Percentiles rank a stretch among this genome's conserved stretches.
Evolutionary conservation across 2,888 invertebrate species (phyloP).

Genomic region (Schizotus pectinicornis): DNA sequence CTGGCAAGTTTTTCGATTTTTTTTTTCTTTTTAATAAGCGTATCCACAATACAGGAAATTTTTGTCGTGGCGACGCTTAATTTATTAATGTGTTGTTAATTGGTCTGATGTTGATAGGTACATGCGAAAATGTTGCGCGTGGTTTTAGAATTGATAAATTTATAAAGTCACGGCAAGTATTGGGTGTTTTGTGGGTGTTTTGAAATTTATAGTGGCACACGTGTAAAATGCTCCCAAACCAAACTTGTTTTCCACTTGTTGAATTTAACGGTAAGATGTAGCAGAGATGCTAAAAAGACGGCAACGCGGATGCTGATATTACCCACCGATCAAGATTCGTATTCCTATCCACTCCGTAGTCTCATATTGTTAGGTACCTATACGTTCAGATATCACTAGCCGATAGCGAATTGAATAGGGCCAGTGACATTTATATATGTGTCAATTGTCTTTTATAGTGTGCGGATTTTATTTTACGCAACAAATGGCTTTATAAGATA

Average conservation of each 20-base stretch:
- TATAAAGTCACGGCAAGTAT: conserved; percentile 19
- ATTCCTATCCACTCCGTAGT: conserved; percentile 10
- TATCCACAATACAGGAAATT: too few species aligned
- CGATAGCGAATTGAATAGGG: conserved; percentile 37
- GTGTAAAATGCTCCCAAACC: conserved; percentile 20
- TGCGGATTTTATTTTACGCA: conserved; percentile 24
- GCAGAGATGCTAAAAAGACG: conserved; percentile 21
- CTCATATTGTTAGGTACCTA: conserved; percentile 26
- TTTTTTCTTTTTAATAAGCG: too few species aligned
- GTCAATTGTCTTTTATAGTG: conserved; percentile 37
- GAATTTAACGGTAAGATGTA: conserved; percentile 26
- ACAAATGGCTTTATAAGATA: conserved; percentile 21
- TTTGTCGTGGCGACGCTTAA: too few species aligned
- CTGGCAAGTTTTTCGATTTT: too few species aligned
- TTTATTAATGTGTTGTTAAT: not conserved
- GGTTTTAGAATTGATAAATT: conserved; percentile 7
- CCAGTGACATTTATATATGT: conserved; percentile 37
- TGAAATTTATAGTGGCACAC: conserved; percentile 24
- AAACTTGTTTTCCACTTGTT: conserved; percentile 30
- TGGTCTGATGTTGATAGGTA: not conserved
- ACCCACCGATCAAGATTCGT: conserved; percentile 23
- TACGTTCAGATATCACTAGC: conserved; percentile 31
- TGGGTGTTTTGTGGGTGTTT: conserved; percentile 29
- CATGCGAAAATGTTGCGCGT: not conserved
- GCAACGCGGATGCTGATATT: conserved; percentile 23